Evolutionary conservation across 2,888 invertebrate species (phyloP), one percentile per base, ranked within the genome.

Genomic region (Adela reaumurella): DNA sequence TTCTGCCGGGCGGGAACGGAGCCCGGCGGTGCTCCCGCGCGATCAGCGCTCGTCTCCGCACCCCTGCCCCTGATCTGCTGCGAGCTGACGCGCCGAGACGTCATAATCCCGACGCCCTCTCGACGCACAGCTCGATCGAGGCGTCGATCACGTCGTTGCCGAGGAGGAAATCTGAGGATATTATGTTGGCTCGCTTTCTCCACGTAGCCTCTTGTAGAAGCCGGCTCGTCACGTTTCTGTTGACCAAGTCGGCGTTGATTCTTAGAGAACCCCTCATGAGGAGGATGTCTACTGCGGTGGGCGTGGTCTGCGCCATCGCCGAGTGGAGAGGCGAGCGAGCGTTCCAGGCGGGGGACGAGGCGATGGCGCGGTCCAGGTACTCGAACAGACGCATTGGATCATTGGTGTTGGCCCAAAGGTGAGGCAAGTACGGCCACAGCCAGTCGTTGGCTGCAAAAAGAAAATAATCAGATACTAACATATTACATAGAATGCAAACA

Each of bases 231-330:
- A 92, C 80, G 58, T 88, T 84, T 35, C 84, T 79, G 67, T 92
- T 92, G 14, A 87, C 83, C 1, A 65, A 68, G 49, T 88, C 82
- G 1, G 89, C 88, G 64, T 86, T 82, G 46, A 80, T 73, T 20
- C 88, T 68, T 19, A 90, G 64, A 17, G 85, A 85, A 5, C 84
- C 85, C 4, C 83, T 70, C 2, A 81, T 69, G 52, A 84, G 72
- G 10, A 88, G 63, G 17, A 89, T 81, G 56, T 87, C 86, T 28
- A 83, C 65, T 0, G 85, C 74, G 42, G 81, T 83, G 1, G 89
- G 87, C 0, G 89, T 90, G 45, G 88, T 74, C 66, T 90, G 87
- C 0, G 88, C 87, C 89, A 89, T 90, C 8, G 88, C 83, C 1
- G 89, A 85, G 67, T 80, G 79, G 56, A 84, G 61, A 0, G 82